Percentiles rank a stretch among this genome's conserved stretches.
Evolutionary conservation across 2,797 vertebrate species (phyloP).

Genomic region (Alosa sapidissima): DNA sequence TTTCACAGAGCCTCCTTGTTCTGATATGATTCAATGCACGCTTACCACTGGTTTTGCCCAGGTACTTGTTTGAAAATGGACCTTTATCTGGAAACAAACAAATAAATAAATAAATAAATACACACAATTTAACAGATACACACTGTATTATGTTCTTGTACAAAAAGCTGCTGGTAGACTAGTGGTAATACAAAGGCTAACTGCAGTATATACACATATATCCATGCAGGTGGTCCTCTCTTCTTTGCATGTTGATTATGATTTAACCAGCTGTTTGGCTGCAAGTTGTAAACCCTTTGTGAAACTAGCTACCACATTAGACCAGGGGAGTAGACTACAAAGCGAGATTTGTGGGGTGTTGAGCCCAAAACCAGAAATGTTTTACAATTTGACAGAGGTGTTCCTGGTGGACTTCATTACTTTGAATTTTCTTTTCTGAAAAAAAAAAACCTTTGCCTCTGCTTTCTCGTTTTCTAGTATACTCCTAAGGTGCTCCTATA

Average conservation of each 20-base stretch:
- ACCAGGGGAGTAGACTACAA: background rate
- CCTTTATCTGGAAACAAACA: background rate
- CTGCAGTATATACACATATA: background rate
- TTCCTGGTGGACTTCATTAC: background rate
- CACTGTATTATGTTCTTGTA: slow-evolving; percentile 20
- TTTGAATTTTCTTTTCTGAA: too few relatives aligned
- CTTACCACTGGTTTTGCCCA: background rate
- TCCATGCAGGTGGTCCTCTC: slow-evolving; percentile 2
- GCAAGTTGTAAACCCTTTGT: background rate
- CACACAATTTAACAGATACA: background rate
- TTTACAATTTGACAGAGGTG: background rate
- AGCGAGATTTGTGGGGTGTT: background rate
- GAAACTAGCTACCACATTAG: background rate
- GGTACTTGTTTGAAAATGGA: background rate
- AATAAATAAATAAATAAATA: background rate
- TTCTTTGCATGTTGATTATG: background rate
- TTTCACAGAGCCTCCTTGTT: background rate
- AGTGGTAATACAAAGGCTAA: background rate
- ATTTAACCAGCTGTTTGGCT: background rate
- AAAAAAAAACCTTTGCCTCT: too few relatives aligned
- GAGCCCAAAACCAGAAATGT: background rate
- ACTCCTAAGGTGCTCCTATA: background rate
- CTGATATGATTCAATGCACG: background rate
- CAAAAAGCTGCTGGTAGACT: background rate
- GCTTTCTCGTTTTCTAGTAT: background rate